Conservation (phyloP, 1,140 invertebrate species). For the Musca domestica region DNA sequence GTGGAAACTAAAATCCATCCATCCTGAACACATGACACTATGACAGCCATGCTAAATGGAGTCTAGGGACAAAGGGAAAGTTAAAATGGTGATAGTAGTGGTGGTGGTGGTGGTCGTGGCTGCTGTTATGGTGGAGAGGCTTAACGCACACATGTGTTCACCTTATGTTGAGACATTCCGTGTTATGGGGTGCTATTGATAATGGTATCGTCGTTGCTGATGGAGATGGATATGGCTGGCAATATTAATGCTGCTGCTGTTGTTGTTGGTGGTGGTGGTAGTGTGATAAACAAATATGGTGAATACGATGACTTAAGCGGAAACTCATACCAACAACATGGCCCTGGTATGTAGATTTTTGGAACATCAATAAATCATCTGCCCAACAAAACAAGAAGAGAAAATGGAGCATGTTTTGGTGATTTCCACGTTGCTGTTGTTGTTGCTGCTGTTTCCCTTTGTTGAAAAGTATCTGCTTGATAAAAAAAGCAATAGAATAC, state of each 20-base stretch:
- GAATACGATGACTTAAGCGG: neutral
- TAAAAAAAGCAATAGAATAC: neutral
- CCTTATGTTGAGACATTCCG: neutral
- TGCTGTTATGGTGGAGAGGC: neutral
- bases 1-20: too few species aligned
- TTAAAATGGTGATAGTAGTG: conserved; percentile 8
- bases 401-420: conserved; percentile 15
- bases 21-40: too few species aligned
- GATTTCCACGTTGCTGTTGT: neutral
- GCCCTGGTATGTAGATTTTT: conserved; percentile 16
- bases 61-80: neutral
- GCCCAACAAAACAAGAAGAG: neutral
- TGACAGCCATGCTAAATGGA: too few species aligned
- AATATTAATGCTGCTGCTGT: too few species aligned
- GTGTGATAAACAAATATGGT: conserved; percentile 7
- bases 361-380: conserved; percentile 18
- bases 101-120: neutral
- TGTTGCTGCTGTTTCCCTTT: neutral
- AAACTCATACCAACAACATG: conserved; percentile 2
- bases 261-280: neutral
- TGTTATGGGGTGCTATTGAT: too few species aligned
- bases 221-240: too few species aligned
- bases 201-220: too few species aligned
- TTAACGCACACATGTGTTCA: conserved; percentile 6
- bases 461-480: neutral